Conservation (phyloP, 2,113 vertebrate species). For the Tiliqua scincoides region DNA sequence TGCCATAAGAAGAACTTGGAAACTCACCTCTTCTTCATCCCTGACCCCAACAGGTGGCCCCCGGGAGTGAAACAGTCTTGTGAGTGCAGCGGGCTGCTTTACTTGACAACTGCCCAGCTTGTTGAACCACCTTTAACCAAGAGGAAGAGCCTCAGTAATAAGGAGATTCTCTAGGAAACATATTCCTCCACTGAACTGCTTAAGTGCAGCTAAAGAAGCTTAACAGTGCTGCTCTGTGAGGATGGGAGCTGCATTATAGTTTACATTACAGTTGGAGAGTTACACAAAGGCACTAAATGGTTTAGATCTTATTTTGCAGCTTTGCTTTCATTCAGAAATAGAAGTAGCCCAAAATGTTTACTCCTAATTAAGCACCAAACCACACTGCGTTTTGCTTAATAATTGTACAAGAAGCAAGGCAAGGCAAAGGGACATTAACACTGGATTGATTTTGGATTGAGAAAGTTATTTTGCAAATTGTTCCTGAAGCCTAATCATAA, state of each 20-base stretch:
- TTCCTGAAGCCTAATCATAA: slow-evolving; percentile 29
- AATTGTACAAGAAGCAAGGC: slow-evolving; percentile 59
- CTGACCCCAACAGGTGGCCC: slow-evolving; percentile 77
- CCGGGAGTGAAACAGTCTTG: slow-evolving; percentile 78
- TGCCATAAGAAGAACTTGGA: slow-evolving; percentile 77
- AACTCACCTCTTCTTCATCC: slow-evolving; percentile 79
- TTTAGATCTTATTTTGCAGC: slow-evolving; percentile 83
- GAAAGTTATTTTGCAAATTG: slow-evolving; percentile 47
- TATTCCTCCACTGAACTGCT: slow-evolving; percentile 64
- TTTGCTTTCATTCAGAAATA: slow-evolving; percentile 67
- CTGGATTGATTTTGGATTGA: slow-evolving; percentile 59
- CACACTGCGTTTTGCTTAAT: slow-evolving; percentile 54
- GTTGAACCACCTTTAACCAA: slow-evolving; percentile 78
- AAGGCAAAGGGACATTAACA: slow-evolving; percentile 74
- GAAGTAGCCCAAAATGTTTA: slow-evolving; percentile 71
- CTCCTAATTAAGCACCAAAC: slow-evolving; percentile 72
- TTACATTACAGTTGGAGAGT: slow-evolving; percentile 39
- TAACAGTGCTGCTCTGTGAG: slow-evolving; percentile 57
- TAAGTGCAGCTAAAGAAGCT: slow-evolving; percentile 66
- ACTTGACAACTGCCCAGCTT: slow-evolving; percentile 77
- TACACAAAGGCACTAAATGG: slow-evolving; percentile 65
- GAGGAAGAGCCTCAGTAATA: slow-evolving; percentile 75
- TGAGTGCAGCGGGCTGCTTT: slow-evolving; percentile 78
- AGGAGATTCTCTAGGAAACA: slow-evolving; percentile 70
- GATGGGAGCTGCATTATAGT: slow-evolving; percentile 62